Conservation (phyloP, 2,888 invertebrate genomes). For the Cheilosia pagana region DNA sequence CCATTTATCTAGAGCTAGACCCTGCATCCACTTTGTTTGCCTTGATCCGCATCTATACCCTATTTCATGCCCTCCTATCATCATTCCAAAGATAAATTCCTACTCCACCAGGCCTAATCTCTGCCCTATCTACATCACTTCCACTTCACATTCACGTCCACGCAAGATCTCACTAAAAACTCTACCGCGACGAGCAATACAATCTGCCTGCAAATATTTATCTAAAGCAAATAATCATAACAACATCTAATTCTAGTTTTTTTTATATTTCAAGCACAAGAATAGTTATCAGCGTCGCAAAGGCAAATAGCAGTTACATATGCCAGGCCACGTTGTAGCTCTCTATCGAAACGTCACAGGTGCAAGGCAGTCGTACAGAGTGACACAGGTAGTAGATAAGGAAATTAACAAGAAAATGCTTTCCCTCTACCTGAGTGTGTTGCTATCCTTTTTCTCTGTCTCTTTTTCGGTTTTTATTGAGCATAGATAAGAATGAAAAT, state of each 20-base stretch:
- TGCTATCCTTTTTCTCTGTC: not conserved
- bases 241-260: slow-evolving; percentile 23
- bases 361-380: slow-evolving; percentile 27
- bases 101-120: slow-evolving; percentile 3
- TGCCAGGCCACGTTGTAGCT: slow-evolving; percentile 3
- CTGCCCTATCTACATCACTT: slow-evolving; percentile 12
- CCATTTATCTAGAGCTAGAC: too few species aligned
- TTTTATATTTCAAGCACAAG: not conserved
- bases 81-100: slow-evolving; percentile 4
- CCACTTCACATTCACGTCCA: slow-evolving; percentile 3
- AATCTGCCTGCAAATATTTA: slow-evolving; percentile 50
- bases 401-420: not conserved
- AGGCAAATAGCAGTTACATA: slow-evolving; percentile 36
- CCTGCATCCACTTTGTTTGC: too few species aligned
- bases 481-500: slow-evolving; percentile 51
- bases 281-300: not conserved
- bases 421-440: slow-evolving; percentile 23
- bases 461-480: slow-evolving; percentile 8
- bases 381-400: slow-evolving; percentile 56
- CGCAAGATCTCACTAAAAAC: not conserved
- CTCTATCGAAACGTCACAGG: slow-evolving; percentile 41
- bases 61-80: not conserved
- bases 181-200: not conserved
- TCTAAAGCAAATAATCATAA: slow-evolving; percentile 25
- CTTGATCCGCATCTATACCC: not conserved